phyloP scores from a whole-genome alignment of 2,797 vertebrate species.

The Sebastes cheni region DNA sequence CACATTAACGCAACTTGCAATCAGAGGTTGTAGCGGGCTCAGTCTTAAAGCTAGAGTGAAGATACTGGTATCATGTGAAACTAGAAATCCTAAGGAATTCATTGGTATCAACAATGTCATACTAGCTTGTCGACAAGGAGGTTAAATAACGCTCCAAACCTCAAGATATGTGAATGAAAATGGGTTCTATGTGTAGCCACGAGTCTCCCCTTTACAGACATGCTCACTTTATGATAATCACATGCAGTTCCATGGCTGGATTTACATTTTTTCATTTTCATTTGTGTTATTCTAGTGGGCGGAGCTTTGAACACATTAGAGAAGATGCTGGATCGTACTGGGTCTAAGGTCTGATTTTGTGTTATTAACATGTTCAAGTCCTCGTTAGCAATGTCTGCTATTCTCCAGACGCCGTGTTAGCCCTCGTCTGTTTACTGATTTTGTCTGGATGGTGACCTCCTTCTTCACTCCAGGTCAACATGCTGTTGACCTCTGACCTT shows the following conservation, averaged over 20 bases:
- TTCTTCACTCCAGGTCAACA: slow-evolving; percentile 37
- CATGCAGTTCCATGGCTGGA: not conserved
- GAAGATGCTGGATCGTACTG: not conserved
- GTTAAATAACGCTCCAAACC: not conserved
- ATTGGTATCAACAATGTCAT: too few relatives aligned
- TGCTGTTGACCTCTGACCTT: slow-evolving; percentile 57
- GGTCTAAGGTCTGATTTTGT: not conserved
- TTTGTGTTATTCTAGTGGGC: not conserved
- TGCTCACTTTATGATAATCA: too few relatives aligned
- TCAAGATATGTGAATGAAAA: too few relatives aligned
- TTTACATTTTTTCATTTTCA: not conserved
- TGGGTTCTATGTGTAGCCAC: too few relatives aligned
- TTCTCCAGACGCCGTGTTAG: not conserved
- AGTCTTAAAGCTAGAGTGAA: not conserved
- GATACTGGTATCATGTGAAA: not conserved
- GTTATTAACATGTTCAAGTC: slow-evolving; percentile 9
- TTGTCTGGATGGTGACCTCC: not conserved
- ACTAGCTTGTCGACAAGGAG: too few relatives aligned
- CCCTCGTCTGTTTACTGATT: not conserved
- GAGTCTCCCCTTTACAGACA: too few relatives aligned
- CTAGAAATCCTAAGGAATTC: not conserved
- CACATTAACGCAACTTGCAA: not conserved
- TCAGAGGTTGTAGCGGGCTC: not conserved
- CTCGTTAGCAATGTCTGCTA: slow-evolving; percentile 27
- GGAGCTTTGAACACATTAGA: not conserved